These are phyloP conservation scores for Alexandromys oeconomus DNA, from an alignment of 2,797 vertebrate species.

Conservation along the genomic window DNA sequence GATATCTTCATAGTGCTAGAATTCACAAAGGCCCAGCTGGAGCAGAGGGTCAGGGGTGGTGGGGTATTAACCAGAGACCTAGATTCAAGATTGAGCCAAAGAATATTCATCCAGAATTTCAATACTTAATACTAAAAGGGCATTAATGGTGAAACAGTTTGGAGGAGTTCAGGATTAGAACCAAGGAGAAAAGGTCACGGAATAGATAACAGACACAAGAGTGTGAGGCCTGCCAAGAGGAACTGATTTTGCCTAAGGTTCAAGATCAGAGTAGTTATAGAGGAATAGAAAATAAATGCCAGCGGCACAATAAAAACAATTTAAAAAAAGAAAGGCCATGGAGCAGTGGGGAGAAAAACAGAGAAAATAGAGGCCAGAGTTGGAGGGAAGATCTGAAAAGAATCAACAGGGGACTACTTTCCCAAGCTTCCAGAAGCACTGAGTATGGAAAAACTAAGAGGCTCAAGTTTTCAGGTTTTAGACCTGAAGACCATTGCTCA, in stretches of 20 bases:
- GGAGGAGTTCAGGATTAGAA: constrained; percentile 15
- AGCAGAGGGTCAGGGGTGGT: neutral
- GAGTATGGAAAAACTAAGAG: neutral
- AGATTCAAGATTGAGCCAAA: neutral
- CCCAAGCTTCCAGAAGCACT: neutral
- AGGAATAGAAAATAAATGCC: constrained; percentile 36
- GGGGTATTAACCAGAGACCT: constrained; percentile 27
- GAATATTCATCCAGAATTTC: constrained; percentile 22
- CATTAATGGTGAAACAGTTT: neutral
- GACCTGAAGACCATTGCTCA: neutral
- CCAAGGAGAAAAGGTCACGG: neutral
- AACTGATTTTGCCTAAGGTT: neutral
- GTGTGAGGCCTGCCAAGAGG: neutral
- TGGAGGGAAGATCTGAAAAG: neutral
- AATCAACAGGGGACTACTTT: neutral
- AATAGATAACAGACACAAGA: neutral
- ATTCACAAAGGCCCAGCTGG: constrained; percentile 9
- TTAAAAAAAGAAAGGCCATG: neutral
- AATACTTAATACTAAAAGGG: neutral
- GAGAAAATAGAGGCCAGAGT: neutral
- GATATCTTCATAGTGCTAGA: neutral
- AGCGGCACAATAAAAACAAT: neutral
- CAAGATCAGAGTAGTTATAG: neutral
- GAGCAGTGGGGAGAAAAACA: neutral
- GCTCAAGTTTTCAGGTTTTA: constrained; percentile 6